These are phyloP conservation scores for Trisateles emortualis DNA, from an alignment of 2,888 invertebrate species.

Conservation along the genomic window DNA sequence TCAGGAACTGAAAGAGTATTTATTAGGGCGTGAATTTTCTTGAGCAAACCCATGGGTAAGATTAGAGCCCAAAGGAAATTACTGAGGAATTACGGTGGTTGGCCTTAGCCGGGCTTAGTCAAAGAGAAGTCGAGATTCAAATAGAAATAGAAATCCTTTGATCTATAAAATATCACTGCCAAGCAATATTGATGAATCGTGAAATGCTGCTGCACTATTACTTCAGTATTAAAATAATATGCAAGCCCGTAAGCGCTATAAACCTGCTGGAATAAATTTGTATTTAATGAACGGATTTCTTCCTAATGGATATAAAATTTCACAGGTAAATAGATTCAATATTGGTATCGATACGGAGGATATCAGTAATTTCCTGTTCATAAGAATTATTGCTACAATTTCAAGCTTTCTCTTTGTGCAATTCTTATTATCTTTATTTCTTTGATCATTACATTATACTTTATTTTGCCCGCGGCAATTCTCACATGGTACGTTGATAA, in stretches of 20 bases:
- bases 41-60: constrained; percentile 46
- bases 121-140: constrained; percentile 63
- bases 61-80: constrained; percentile 67
- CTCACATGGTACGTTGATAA: no score
- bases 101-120: constrained; percentile 56
- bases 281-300: constrained; percentile 22
- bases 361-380: background rate
- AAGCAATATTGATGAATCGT: constrained; percentile 53
- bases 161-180: constrained; percentile 63
- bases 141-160: constrained; percentile 72
- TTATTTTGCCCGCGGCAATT: no score
- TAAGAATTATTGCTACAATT: background rate
- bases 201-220: constrained; percentile 43
- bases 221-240: constrained; percentile 40
- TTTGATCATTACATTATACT: no score
- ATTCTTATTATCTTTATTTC: background rate
- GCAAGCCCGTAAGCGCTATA: no score
- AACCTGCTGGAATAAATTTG: constrained; percentile 15
- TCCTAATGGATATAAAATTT: constrained; percentile 14
- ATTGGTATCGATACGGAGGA: background rate
- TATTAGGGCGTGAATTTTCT: constrained; percentile 50
- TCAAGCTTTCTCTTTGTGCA: background rate
- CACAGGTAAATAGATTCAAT: background rate
- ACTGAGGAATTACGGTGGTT: constrained; percentile 64
- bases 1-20: constrained; percentile 42